Evolutionary conservation across 2,797 vertebrate genomes (phyloP).

Genomic region (Silurus lanzhouensis): DNA sequence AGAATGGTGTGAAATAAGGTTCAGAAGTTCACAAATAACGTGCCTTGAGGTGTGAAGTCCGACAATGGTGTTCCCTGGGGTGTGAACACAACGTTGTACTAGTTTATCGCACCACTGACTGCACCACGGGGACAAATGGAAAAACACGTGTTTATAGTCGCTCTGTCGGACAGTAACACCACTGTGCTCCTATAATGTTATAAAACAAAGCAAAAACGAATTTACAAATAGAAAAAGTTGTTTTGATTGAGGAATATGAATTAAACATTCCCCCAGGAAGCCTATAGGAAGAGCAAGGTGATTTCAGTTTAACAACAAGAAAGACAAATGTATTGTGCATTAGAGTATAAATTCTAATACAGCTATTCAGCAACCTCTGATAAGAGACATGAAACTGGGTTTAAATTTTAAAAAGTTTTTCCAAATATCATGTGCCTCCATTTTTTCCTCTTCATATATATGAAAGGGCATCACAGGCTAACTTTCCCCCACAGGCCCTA

Average conservation of each 20-base stretch:
- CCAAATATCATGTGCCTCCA: too few species aligned
- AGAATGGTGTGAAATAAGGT: neutral
- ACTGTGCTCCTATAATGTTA: slow-evolving; percentile 51
- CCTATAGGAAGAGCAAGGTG: neutral
- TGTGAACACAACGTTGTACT: slow-evolving; percentile 18
- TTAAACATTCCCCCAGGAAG: neutral
- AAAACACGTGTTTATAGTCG: slow-evolving; percentile 68
- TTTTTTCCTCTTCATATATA: too few species aligned
- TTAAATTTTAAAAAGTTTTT: too few species aligned
- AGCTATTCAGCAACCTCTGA: too few species aligned
- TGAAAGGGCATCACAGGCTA: too few species aligned
- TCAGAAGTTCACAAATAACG: neutral
- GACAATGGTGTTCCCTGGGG: slow-evolving; percentile 8
- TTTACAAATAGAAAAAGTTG: neutral
- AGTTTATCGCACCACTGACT: slow-evolving; percentile 57
- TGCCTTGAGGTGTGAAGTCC: slow-evolving; percentile 30
- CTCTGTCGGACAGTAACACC: slow-evolving; percentile 54
- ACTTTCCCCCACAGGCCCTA: too few species aligned
- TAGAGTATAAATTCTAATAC: too few species aligned
- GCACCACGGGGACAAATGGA: slow-evolving; percentile 58
- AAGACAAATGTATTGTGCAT: too few species aligned
- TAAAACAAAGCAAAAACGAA: slow-evolving; percentile 53
- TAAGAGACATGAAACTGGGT: too few species aligned
- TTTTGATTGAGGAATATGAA: neutral
- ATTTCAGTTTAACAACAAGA: too few species aligned